phyloP scores from a whole-genome alignment of 2,888 invertebrate species.

The Opisthograptis luteolata region DNA sequence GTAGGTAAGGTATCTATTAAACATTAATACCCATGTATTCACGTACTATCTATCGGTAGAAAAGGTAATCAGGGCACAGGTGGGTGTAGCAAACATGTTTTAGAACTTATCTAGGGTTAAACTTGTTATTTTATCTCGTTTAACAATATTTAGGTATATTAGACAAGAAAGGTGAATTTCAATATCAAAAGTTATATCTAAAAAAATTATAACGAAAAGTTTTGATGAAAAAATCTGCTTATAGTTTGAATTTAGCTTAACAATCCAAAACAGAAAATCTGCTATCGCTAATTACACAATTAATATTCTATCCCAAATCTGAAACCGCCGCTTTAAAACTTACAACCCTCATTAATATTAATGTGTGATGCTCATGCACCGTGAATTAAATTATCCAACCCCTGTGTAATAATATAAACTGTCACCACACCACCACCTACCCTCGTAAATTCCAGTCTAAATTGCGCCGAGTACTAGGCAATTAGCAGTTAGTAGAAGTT shows the following conservation, averaged over 20 bases:
- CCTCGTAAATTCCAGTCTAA: conserved; percentile 60
- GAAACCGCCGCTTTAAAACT: conserved; percentile 1
- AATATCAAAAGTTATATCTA: too few species aligned
- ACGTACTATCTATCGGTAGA: background rate
- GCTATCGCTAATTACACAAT: too few species aligned
- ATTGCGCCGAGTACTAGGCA: conserved; percentile 62
- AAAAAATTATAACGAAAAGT: too few species aligned
- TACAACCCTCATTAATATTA: conserved; percentile 41
- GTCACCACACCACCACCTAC: conserved; percentile 41
- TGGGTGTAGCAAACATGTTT: background rate
- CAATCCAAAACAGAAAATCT: too few species aligned
- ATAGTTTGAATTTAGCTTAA: too few species aligned
- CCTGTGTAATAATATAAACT: conserved; percentile 45
- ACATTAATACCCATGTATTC: conserved; percentile 15
- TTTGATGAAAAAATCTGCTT: too few species aligned
- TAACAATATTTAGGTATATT: too few species aligned
- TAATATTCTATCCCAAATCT: background rate
- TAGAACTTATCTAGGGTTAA: background rate
- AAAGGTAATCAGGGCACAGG: conserved; percentile 10
- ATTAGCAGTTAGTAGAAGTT: conserved; percentile 63
- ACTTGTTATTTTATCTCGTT: too few species aligned
- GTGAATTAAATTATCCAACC: conserved; percentile 51
- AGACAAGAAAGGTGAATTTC: too few species aligned
- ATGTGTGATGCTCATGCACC: conserved; percentile 35
- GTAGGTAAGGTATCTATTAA: conserved; percentile 7